Evolutionary conservation across 2,888 invertebrate genomes (phyloP), one percentile per base, ranked within the genome.

Genomic region (Sturmia bella): DNA sequence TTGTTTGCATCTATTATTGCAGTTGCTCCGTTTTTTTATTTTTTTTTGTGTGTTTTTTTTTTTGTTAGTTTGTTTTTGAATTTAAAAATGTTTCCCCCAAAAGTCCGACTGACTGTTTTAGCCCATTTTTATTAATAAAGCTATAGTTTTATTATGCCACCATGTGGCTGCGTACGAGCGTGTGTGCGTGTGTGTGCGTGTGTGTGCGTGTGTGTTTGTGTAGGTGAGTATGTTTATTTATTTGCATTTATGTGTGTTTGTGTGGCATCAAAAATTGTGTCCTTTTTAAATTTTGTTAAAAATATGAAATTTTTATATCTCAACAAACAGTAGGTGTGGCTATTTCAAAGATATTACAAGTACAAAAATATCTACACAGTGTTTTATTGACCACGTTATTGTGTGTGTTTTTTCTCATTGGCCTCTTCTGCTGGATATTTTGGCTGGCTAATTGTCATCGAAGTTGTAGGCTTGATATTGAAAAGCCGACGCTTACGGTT

Each of bases 241-340:
- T 32, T 7, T n/a, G 15, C 11, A 54, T 27, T 6, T 32, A 32
- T 54, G 24, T 37, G 50, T 43, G 13, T 17, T 19, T 57, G 54
- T 77, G 13, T 24, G 15, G 43, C 78, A 73, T 79, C 78, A 73
- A 79, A 73, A 66, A 64, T 54, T 79, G 78, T 72, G 66, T 79
- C 72, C 73, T 79, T 68, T 79, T 79, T 68, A 78, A 74, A 74
- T 78, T 78, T 78, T 78, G 82, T 70, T 82, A 78, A 82, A 82
- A 82, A 78, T 82, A 78, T 82, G 70, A 82, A 78, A 82, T 82
- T 70, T 82, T 70, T 82, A 82, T 82, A 66, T 70, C 66, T 70
- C 24, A 74, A 66, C 82, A 54, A 78, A 59, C 78, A 74, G 82
- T 82, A 82, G 82, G 82, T 78, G 82, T 82, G 82, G 82, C 82